Evolutionary conservation across 2,797 vertebrate species (phyloP), one percentile per base, ranked within the genome.

Genomic region (Clarias platycephalus): DNA sequence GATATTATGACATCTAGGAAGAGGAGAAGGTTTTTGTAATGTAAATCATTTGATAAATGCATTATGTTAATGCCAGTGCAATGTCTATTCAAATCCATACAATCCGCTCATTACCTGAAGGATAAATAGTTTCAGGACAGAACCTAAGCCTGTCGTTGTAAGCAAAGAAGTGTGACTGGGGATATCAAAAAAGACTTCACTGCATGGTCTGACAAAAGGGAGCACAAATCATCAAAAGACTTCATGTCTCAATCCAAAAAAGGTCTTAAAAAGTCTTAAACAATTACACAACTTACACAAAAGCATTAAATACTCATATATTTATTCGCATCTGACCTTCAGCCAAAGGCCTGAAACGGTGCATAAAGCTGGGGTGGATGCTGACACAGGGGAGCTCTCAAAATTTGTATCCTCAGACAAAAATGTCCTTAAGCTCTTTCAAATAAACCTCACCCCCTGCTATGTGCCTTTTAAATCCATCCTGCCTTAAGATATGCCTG

Each of bases 141-240:
- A 49, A 34, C 37, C 44, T 16, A 24, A 34, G 34, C 37, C 57
- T 16, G 26, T 55, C 62, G 55, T n/a, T 78, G 5, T 22, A 67
- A 62, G 24, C 24, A 79, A 78, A 84, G 68, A 64, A 66, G 86
- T 90, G 92, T 91, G 90, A 92, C 92, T 92, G 89, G 92, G 83
- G 87, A 90, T 92, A 95, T 93, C 88, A 90, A 37, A 16, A 60
- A 1, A 37, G 10, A n/a, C 31, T 37, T 31, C 28, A 37, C 22
- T 2, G 53, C 10, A 60, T 34, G 18, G 31, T 10, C 24, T 60
- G 3, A 55, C 28, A 26, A 55, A 53, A 28, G 6, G 15, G 22
- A 18, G 72, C 49, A 13, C 12, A 53, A 13, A 53, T 12, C 44
- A 49, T 49, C 44, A 49, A 49, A 49, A 12, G 49, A 13, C 49